Evolutionary conservation across 30 jellyfish, hydroid and myxozoan species (phyloP), one percentile per base, ranked within the genome.

Genomic region (Cassiopea xamachana): DNA sequence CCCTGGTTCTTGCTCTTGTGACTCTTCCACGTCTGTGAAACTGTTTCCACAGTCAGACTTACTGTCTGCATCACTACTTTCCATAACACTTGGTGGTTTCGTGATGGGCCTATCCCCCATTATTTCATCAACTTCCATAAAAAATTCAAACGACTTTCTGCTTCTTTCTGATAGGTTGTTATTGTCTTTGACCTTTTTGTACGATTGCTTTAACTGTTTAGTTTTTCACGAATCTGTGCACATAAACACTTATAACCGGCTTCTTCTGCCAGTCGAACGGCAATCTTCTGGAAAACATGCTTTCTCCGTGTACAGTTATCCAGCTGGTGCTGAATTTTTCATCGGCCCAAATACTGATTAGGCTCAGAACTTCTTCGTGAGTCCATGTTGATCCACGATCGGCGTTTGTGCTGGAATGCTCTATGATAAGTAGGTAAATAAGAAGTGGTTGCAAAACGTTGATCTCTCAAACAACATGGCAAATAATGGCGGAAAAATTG

Each of bases 61-160:
- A 10, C 64, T 10, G 64, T 55, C 64, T 10, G 12, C 64, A 55
- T 55, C 64, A 55, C 64, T 10, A 55, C 64, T 55, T 55, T 84
- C 92, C n/a, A 84, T 77, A 16, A 84, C 60, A 71, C 78, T 1
- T 13, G 61, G 82, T 16, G 92, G 85, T 45, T 48, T 84, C 2
- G 78, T 84, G 59, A 84, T 84, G 17, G 92, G 85, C 92, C 77
- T 69, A 71, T 84, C 84, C 2, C 92, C 92, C 92, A 84, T 13
- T 46, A 69, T 45, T 47, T 84, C 62, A 60, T 84, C 92, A 18
- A 84, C 61, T 67, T 16, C 7, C 58, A 69, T 46, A 71, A 43
- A 84, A 69, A 69, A 71, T 78, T 84, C 83, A 27, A 85, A 74
- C 69, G 77, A 69, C 70, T 83, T n/a, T 10, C 64, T 55, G 7